These are phyloP conservation scores for Rhamnusium bicolor DNA, from an alignment of 2,888 invertebrate genomes.

Conservation along the genomic window DNA sequence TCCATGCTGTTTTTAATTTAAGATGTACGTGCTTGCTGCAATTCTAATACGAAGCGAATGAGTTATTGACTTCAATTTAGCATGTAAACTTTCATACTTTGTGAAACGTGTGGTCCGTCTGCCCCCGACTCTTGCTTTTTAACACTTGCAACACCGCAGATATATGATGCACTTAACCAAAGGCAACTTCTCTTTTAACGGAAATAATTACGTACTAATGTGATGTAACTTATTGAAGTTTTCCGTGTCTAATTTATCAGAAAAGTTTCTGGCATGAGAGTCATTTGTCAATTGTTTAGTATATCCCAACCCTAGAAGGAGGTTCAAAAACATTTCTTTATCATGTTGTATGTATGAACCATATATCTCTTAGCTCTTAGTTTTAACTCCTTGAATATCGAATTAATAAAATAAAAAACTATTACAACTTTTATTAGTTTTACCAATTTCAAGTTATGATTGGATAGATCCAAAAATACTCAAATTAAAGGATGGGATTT, in stretches of 20 bases:
- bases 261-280: not conserved
- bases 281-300: not conserved
- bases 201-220: not conserved
- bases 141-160: slow-evolving; percentile 41
- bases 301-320: too few relatives aligned
- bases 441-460: too few relatives aligned
- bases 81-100: slow-evolving; percentile 56
- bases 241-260: not conserved
- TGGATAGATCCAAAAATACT: too few relatives aligned
- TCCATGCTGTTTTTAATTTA: slow-evolving; percentile 62
- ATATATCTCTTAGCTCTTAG: too few relatives aligned
- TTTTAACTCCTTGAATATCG: too few relatives aligned
- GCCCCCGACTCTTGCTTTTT: slow-evolving; percentile 36
- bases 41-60: slow-evolving; percentile 47
- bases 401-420: too few relatives aligned
- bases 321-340: too few relatives aligned
- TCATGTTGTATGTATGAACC: too few relatives aligned
- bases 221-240: not conserved
- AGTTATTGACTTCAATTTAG: slow-evolving; percentile 56
- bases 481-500: too few relatives aligned
- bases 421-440: too few relatives aligned
- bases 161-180: slow-evolving; percentile 42
- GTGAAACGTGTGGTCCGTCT: slow-evolving; percentile 51
- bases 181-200: slow-evolving; percentile 22
- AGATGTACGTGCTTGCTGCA: slow-evolving; percentile 59